phyloP scores from a whole-genome alignment of 2,797 vertebrate species.

The Momotus momota region DNA sequence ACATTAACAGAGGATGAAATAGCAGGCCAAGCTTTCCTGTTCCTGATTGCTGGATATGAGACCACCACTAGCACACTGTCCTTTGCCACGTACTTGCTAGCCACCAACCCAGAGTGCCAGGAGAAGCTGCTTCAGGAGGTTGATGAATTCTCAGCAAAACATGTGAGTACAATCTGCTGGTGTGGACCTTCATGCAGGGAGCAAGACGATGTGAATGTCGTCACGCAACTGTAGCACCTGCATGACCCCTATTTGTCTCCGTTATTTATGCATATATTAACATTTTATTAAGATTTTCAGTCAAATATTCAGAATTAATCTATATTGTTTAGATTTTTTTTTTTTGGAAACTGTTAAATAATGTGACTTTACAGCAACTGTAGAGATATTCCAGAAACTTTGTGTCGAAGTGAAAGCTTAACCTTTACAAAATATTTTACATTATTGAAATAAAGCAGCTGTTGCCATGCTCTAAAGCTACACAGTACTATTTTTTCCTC shows the following conservation, averaged over 20 bases:
- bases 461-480: not conserved
- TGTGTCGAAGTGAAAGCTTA: not conserved
- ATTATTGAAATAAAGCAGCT: not conserved
- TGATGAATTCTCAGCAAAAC: constrained; percentile 84
- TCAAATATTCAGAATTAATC: not conserved
- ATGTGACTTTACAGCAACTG: not conserved
- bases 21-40: constrained; percentile 91
- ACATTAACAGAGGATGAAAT: constrained; percentile 90
- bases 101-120: constrained; percentile 87
- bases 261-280: not conserved
- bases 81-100: constrained; percentile 91
- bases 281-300: not conserved
- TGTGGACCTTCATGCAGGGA: not conserved
- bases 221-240: not conserved
- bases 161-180: constrained; percentile 81
- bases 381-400: not conserved
- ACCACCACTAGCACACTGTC: constrained; percentile 89
- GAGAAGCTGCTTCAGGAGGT: constrained; percentile 86
- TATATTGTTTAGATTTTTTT: not conserved
- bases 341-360: not conserved
- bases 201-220: not conserved
- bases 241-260: not conserved
- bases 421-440: not conserved
- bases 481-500: not conserved
- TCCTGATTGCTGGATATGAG: constrained; percentile 92